Evolutionary conservation across 1,140 invertebrate species (phyloP).

Genomic region (Heliothis virescens): DNA sequence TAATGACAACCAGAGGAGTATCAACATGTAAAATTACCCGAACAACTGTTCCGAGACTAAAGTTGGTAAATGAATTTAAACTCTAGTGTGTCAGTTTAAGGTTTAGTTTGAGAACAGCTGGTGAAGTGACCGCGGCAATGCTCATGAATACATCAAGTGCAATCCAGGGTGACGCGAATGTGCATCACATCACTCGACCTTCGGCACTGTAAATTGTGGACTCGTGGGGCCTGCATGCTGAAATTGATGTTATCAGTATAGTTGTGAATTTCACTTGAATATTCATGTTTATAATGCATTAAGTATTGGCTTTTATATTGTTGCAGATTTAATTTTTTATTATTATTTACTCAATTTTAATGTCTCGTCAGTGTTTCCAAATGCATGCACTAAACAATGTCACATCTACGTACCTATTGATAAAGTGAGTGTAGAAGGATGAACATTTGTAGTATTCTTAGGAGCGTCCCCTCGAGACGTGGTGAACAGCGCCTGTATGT

Average conservation of each 20-base stretch:
- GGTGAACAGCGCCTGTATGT: conserved; percentile 44
- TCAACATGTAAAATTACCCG: conserved; percentile 38
- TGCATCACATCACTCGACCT: conserved; percentile 46
- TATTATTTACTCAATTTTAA: background rate
- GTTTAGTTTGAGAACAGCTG: conserved; percentile 24
- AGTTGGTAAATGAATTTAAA: conserved; percentile 36
- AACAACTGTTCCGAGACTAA: conserved; percentile 29
- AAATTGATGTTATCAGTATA: conserved; percentile 11
- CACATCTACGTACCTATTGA: background rate
- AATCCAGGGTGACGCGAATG: conserved; percentile 35
- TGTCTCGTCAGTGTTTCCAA: background rate
- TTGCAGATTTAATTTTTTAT: no score
- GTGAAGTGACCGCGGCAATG: background rate
- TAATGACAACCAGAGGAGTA: conserved; percentile 39
- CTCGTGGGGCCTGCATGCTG: conserved; percentile 11
- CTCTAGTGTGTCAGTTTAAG: conserved; percentile 15
- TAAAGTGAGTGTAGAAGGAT: conserved; percentile 49
- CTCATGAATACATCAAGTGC: conserved; percentile 48
- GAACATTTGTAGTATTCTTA: conserved; percentile 54
- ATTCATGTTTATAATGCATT: background rate
- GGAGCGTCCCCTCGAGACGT: conserved; percentile 57
- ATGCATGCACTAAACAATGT: no score
- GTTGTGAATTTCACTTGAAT: background rate
- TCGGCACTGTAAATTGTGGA: conserved; percentile 36
- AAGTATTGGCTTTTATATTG: background rate